Conservation (phyloP, 2,888 invertebrate genomes). For the Strigamia crassipes region DNA sequence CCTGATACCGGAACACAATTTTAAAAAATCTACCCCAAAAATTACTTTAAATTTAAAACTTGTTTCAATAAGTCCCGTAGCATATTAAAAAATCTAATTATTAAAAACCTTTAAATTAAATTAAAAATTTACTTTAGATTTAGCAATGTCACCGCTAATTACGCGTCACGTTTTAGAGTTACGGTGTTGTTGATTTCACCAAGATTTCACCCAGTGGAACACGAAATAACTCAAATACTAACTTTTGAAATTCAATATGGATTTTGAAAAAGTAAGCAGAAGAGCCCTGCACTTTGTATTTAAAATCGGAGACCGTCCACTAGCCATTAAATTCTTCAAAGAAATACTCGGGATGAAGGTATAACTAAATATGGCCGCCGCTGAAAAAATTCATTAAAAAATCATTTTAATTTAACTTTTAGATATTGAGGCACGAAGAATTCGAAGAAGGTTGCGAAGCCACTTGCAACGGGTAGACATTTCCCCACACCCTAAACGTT, state of each 20-base stretch:
- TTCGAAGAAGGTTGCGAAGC: conserved; percentile 97
- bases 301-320: conserved; percentile 87
- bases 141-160: too few relatives aligned
- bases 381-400: conserved; percentile 31
- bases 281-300: conserved; percentile 94
- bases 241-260: neutral
- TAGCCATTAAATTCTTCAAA: conserved; percentile 84
- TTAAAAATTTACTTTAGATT: too few relatives aligned
- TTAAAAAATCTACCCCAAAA: too few relatives aligned
- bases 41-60: too few relatives aligned
- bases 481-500: neutral
- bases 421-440: conserved; percentile 95
- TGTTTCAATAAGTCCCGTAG: too few relatives aligned
- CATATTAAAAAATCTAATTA: too few relatives aligned
- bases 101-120: too few relatives aligned
- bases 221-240: neutral
- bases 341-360: conserved; percentile 95
- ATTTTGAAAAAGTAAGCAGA: neutral
- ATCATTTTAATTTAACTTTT: conserved; percentile 64
- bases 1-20: too few relatives aligned
- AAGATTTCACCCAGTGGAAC: neutral
- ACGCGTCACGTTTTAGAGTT: too few relatives aligned
- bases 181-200: too few relatives aligned
- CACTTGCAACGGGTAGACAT: conserved; percentile 86
- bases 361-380: conserved; percentile 51